Percentiles rank a stretch among this genome's conserved stretches.
Evolutionary conservation across 2,888 invertebrate genomes (phyloP).

Genomic region (Steinernema carpocapsae): DNA sequence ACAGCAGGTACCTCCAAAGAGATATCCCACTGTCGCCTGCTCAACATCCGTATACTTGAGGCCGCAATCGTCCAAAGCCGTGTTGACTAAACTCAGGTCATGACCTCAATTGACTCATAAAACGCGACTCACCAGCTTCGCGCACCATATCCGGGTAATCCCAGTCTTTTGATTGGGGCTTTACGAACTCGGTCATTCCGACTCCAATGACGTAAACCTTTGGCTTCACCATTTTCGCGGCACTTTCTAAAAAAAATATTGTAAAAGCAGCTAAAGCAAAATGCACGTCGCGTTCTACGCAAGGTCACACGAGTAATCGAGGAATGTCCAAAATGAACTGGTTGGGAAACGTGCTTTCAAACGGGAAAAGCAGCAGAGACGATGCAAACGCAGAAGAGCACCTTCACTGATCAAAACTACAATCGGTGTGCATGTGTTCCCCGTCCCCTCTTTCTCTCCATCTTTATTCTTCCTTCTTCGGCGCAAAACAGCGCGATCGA

Average conservation of each 20-base stretch:
- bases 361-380: background rate
- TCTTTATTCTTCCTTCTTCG: conserved; percentile 20
- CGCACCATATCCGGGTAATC: conserved; percentile 95
- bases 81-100: too few species aligned
- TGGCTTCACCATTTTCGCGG: conserved; percentile 61
- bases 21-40: conserved; percentile 78
- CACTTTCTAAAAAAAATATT: too few species aligned
- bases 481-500: conserved; percentile 9
- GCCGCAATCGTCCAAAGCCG: conserved; percentile 74
- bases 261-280: too few species aligned
- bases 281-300: too few species aligned
- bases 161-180: conserved; percentile 69
- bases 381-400: background rate
- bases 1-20: conserved; percentile 72
- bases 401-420: conserved; percentile 8
- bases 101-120: too few species aligned
- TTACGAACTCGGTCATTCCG: conserved; percentile 62
- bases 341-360: conserved; percentile 5
- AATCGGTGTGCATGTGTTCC: conserved; percentile 16
- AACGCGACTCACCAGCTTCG: too few species aligned
- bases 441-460: background rate
- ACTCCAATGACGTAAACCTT: conserved; percentile 67
- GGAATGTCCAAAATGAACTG: too few species aligned
- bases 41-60: conserved; percentile 76
- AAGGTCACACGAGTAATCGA: too few species aligned